Conservation (phyloP, 2,888 invertebrate genomes). For the Maniola hyperantus region DNA sequence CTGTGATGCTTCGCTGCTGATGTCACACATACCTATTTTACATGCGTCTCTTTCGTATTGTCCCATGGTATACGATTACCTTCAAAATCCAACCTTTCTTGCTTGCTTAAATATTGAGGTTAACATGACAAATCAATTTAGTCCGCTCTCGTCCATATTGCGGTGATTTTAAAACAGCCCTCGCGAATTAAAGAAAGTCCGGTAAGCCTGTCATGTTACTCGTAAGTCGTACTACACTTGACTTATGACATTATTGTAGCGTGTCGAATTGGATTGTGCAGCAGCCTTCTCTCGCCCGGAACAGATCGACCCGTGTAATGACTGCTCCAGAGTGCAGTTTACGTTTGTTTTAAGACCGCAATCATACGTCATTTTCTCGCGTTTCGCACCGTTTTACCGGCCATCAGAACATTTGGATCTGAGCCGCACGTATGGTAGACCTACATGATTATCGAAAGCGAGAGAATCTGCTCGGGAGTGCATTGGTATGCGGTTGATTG, state of each 20-base stretch:
- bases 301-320: slow-evolving; percentile 52
- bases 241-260: slow-evolving; percentile 46
- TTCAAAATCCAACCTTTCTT: neutral
- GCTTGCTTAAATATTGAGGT: slow-evolving; percentile 12
- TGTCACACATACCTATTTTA: neutral
- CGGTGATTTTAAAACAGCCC: slow-evolving; percentile 27
- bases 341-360: slow-evolving; percentile 70
- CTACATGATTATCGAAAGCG: slow-evolving; percentile 56
- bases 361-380: slow-evolving; percentile 72
- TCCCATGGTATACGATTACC: neutral
- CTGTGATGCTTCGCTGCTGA: neutral
- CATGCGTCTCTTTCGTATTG: neutral
- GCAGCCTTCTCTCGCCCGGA: slow-evolving; percentile 44
- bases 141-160: slow-evolving; percentile 23
- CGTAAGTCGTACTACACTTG: slow-evolving; percentile 37
- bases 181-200: slow-evolving; percentile 29
- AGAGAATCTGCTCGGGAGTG: slow-evolving; percentile 52
- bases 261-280: slow-evolving; percentile 46
- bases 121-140: slow-evolving; percentile 29
- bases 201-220: slow-evolving; percentile 29
- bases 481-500: slow-evolving; percentile 11
- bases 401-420: slow-evolving; percentile 51
- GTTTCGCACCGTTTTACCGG: slow-evolving; percentile 65
- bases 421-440: slow-evolving; percentile 49
- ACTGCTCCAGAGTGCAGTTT: slow-evolving; percentile 53